Conservation (phyloP, 2,888 invertebrate species). For the Lasioglossum morio region DNA sequence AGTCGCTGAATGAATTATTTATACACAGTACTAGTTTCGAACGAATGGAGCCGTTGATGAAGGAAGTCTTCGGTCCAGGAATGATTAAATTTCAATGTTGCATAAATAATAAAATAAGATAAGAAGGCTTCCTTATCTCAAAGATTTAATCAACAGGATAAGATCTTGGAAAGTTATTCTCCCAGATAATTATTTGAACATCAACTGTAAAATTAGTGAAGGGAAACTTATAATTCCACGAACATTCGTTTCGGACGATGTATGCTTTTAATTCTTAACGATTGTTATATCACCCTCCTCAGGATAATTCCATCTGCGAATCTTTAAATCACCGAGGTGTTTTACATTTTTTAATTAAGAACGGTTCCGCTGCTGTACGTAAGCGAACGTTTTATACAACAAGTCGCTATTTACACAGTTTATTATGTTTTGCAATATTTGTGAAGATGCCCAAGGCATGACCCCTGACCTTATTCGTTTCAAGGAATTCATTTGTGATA, state of each 20-base stretch:
- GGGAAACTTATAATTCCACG: not conserved
- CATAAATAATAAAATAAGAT: not conserved
- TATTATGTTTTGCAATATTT: not conserved
- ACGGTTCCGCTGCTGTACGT: not conserved
- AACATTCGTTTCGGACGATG: not conserved
- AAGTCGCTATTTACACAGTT: not conserved
- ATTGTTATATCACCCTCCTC: not conserved
- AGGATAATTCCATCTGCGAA: not conserved
- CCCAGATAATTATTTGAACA: not conserved
- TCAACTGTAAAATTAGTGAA: not conserved
- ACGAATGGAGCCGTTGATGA: not conserved
- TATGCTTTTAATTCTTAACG: not conserved
- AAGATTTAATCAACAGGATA: not conserved
- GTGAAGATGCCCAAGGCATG: not conserved
- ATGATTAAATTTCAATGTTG: not conserved
- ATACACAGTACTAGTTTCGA: not conserved
- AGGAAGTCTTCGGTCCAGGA: not conserved
- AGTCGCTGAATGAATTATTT: not conserved
- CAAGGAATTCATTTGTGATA: constrained; percentile 52
- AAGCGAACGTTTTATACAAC: not conserved
- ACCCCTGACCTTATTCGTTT: constrained; percentile 10
- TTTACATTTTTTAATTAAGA: not conserved
- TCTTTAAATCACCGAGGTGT: not conserved
- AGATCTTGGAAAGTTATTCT: not conserved
- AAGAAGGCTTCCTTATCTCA: not conserved